phyloP scores from a whole-genome alignment of 2,888 invertebrate genomes.

The Bedellia somnulentella region DNA sequence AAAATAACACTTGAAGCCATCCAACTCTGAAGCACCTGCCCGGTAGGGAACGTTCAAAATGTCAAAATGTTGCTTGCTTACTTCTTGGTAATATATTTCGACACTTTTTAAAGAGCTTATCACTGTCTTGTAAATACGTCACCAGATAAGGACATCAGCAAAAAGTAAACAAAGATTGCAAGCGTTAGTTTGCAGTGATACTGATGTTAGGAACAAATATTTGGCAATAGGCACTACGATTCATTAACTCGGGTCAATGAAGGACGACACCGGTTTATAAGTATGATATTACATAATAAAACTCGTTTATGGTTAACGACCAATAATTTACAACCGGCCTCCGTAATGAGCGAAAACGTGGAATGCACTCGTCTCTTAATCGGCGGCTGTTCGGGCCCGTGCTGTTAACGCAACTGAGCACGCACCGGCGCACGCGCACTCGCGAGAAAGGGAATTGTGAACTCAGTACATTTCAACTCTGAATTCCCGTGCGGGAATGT shows the following conservation, averaged over 20 bases:
- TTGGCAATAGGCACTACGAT: too few relatives aligned
- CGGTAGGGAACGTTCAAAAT: too few relatives aligned
- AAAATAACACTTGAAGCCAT: constrained; percentile 3
- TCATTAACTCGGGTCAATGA: too few relatives aligned
- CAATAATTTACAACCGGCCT: constrained; percentile 19
- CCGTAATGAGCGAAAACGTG: constrained; percentile 7
- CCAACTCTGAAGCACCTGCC: too few relatives aligned
- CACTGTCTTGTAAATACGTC: too few relatives aligned
- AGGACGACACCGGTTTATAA: constrained; percentile 19
- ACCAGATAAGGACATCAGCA: constrained; percentile 20
- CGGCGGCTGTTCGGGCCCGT: constrained; percentile 51
- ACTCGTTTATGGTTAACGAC: constrained; percentile 24
- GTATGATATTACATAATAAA: constrained; percentile 32
- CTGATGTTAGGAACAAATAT: too few relatives aligned
- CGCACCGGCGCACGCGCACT: constrained; percentile 39
- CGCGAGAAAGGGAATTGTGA: constrained; percentile 14
- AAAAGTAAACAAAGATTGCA: constrained; percentile 17
- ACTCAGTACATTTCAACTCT: too few relatives aligned
- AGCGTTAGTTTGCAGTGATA: constrained; percentile 22
- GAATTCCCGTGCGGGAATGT: too few relatives aligned
- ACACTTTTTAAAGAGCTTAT: too few relatives aligned
- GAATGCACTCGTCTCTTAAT: constrained; percentile 26
- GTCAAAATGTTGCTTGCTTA: too few relatives aligned
- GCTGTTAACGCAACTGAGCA: constrained; percentile 18
- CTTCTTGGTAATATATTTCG: too few relatives aligned